Percentiles rank a stretch among this genome's conserved stretches.
Evolutionary conservation across 2,113 vertebrate genomes (phyloP).

Genomic region (Stigmatopora nigra): DNA sequence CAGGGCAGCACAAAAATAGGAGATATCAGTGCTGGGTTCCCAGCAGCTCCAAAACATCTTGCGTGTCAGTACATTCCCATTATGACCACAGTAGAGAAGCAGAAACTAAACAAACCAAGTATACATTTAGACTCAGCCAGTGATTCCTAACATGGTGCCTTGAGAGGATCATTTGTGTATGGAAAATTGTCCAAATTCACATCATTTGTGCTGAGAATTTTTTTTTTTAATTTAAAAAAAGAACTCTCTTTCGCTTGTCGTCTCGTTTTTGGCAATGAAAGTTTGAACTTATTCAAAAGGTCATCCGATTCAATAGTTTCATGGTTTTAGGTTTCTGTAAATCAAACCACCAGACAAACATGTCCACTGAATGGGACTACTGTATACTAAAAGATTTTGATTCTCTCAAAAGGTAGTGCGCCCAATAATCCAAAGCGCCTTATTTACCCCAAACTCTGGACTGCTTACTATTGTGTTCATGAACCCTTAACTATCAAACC

Average conservation of each 20-base stretch:
- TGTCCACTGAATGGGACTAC: no score
- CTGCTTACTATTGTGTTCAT: not conserved
- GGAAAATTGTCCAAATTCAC: not conserved
- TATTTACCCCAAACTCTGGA: not conserved
- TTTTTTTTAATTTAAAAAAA: not conserved
- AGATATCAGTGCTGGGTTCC: slow-evolving; percentile 43
- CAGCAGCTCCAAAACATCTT: slow-evolving; percentile 24
- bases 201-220: not conserved
- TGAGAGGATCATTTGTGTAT: not conserved
- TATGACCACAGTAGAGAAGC: slow-evolving; percentile 1
- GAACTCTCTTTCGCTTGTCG: not conserved
- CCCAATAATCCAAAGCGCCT: no score
- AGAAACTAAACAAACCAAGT: slow-evolving; percentile 12
- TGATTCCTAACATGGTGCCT: not conserved
- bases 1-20: slow-evolving; percentile 47
- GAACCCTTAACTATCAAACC: slow-evolving; percentile 22
- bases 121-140: not conserved
- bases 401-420: no score
- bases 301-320: no score
- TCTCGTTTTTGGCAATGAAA: no score
- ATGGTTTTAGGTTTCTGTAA: no score
- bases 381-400: no score
- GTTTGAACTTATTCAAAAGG: no score
- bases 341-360: no score
- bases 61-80: slow-evolving; percentile 15